Base-by-base conservation (phyloP, 2,113 vertebrate species). In the Raja brachyura region DNA sequence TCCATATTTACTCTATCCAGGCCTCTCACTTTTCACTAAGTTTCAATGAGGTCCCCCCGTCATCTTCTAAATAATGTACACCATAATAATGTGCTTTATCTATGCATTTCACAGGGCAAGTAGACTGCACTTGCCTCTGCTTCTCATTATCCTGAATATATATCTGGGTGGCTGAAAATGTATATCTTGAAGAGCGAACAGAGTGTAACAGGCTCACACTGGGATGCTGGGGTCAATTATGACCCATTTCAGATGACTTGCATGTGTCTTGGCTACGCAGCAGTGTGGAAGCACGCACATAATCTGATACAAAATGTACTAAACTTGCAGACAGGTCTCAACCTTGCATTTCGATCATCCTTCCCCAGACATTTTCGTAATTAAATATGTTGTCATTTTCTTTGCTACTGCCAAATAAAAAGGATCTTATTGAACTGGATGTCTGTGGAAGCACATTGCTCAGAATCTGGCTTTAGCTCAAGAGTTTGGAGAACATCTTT, bases 221-320 rank as follows among this genome's bases (percentile, higher is more conserved):
- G 59, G 59, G 83, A 31, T 66, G 59, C 63, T 31, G 70, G 83
- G 83, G 83, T 86, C 83, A 90, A 70, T 28, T 90, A 90, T 90
- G 83, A n/a, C 59, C 59, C 83, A 88, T 8, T 73, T 54, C 33
- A 73, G 11, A 73, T 22, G 20, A 39, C 20, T 63, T 88, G 33
- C 66, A 92, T 11, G 14, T 73, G 39, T 54, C 39, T 74, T 74
- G 90, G 90, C 90, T 73, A 14, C 10, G 2, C 66, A 73, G 14
- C 66, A 48, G 33, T 74, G 70, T 92, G 66, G 66, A 74, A 73
- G 9, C 20, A 54, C 33, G 4, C 9, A 54, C 31, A 73, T 92
- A 54, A 92, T 92, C 68, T 73, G 68, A 92, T 74, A 92, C 90
- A 92, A 92, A 92, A 92, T 92, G 90, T 92, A 74, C 68, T 73